Percentiles rank a stretch among this genome's conserved stretches.
Evolutionary conservation across 2,113 vertebrate genomes (phyloP).

Genomic region (Chunga burmeisteri): DNA sequence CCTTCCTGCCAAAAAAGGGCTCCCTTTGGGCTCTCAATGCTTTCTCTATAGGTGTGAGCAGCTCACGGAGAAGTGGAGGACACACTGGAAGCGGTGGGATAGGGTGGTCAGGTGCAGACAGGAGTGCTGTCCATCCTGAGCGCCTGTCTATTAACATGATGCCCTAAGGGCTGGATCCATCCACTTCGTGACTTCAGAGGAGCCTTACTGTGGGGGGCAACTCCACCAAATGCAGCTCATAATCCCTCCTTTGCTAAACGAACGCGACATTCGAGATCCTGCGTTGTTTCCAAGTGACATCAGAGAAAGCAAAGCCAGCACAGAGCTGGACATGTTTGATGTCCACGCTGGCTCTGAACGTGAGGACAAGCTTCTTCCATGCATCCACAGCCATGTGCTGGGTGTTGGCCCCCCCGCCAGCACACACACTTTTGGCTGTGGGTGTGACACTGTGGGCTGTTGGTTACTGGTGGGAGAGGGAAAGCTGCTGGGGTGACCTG

Average conservation of each 20-base stretch:
- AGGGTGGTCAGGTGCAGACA: rapidly evolving
- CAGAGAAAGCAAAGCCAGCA: background rate
- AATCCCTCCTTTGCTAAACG: background rate
- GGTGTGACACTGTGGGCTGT: background rate
- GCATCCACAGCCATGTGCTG: background rate
- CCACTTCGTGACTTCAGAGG: background rate
- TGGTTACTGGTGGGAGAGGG: background rate
- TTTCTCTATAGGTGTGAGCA: background rate
- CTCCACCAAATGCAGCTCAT: background rate
- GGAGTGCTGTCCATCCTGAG: background rate
- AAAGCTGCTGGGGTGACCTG: background rate
- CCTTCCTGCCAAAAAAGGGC: background rate
- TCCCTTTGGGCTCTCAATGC: background rate
- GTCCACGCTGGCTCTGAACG: rapidly evolving
- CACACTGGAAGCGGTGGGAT: background rate
- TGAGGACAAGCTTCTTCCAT: background rate
- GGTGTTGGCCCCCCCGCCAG: too few species aligned
- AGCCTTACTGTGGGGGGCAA: background rate
- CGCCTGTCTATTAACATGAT: rapidly evolving
- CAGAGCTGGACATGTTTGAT: background rate
- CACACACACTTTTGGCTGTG: background rate
- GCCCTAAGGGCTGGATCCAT: background rate
- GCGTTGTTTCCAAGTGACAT: background rate
- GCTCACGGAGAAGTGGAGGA: background rate
- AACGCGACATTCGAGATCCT: background rate